Evolutionary conservation across 2,888 invertebrate species (phyloP).

Genomic region (Sclerodermus sp.): DNA sequence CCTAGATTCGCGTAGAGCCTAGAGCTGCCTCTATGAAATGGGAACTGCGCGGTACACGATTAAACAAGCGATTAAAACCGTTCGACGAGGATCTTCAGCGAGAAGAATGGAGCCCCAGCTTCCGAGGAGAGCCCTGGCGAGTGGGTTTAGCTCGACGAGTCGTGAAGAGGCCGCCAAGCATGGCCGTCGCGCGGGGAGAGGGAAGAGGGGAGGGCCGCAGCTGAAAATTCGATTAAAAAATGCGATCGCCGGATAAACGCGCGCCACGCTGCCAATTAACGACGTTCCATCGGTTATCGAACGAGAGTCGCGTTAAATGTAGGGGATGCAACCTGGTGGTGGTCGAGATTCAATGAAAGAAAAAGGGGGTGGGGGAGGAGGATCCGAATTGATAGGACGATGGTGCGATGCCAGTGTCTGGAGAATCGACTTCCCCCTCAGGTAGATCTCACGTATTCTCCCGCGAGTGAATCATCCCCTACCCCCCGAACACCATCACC

Average conservation of each 20-base stretch:
- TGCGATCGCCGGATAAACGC: conserved; percentile 26
- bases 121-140: not conserved
- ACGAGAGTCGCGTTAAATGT: no score
- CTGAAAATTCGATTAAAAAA: conserved; percentile 36
- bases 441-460: no score
- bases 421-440: no score
- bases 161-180: not conserved
- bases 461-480: no score
- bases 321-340: no score
- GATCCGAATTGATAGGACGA: no score
- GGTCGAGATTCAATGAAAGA: no score
- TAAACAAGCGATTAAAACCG: conserved; percentile 19
- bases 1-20: no score
- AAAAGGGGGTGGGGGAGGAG: no score
- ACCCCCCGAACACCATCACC: no score
- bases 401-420: no score
- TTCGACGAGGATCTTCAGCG: conserved; percentile 8
- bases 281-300: conserved; percentile 20
- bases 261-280: conserved; percentile 34
- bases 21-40: conserved; percentile 5
- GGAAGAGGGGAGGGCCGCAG: conserved; percentile 8
- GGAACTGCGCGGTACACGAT: conserved; percentile 12
- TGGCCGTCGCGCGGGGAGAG: not conserved
- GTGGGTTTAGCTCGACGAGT: not conserved
- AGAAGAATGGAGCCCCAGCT: not conserved